Evolutionary conservation across 2,888 invertebrate species (phyloP), one percentile per base, ranked within the genome.

Genomic region (Brachyptera putata): DNA sequence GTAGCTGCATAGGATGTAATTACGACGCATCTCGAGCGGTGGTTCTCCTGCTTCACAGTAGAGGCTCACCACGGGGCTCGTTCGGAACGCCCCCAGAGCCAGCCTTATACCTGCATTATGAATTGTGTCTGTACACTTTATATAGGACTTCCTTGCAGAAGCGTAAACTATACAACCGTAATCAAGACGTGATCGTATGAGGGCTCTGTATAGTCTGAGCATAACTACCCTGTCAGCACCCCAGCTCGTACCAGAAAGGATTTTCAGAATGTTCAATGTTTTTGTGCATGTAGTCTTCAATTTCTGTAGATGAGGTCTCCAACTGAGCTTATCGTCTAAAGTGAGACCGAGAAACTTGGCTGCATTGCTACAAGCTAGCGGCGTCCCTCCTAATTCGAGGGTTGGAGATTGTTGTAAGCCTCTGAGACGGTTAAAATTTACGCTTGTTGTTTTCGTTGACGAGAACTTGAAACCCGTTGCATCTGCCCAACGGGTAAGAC

Each of bases 21-120:
- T 22, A n/a, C 30, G 25, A 16, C 30, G n/a, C 14, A 26, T 21
- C 57, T n/a, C 4, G 34, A 22, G 55, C 7, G 55, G 37, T 16
- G 55, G 34, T 3, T 22, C 13, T 9, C 41, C n/a, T 7, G 41
- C n/a, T 41, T 41, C 41, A 1, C 2, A 7, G 16, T 41, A 41
- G 18, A 41, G 16, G 41, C 41, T 41, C 16, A 18, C 41, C 41
- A 41, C 41, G 16, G 7, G 62, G 37, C 49, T 56, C 7, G 62
- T 43, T 55, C 26, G 22, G 24, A 56, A 56, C 21, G 21, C 39
- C 11, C 39, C 39, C 25, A 21, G 16, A 13, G 14, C 18, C 21
- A 56, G 25, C 1, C 18, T 14, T 13, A 16, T 37, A 34, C 39
- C 56, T 21, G 56, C 14, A 9, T 41, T 16, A 39, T 39, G 56